Evolutionary conservation across 2,888 invertebrate species (phyloP), one percentile per base, ranked within the genome.

Genomic region (Idaea aversata): DNA sequence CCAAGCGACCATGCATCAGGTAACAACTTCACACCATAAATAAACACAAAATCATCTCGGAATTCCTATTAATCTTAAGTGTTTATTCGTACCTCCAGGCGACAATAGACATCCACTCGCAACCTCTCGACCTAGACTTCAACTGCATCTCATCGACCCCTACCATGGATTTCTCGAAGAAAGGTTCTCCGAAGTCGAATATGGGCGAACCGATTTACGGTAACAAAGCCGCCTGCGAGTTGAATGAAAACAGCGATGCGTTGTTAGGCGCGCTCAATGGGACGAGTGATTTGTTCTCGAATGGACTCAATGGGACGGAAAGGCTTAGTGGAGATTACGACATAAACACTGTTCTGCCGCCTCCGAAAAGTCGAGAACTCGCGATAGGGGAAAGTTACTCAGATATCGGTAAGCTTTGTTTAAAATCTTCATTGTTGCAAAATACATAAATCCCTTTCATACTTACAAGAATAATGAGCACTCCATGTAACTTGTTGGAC

Each of bases 301-400:
- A 92, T 67, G 93, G 91, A 62, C 81, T 91, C 25, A 86, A 78
- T 67, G 76, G 84, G 16, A 73, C 83, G 1, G 93, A 92, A 7
- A 82, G 93, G 66, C 78, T 93, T 61, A 93, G 93, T 64, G 93
- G 93, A 1, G 93, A 93, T 75, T 93, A 93, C 72, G 93, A 93
- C 69, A 92, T 93, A 61, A 91, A 92, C 71, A 88, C 84, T 13
- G 93, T 93, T 2, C 77, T 93, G 69, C 93, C 93, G 13, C 93
- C 93, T 64, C 93, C 93, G 5, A 93, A 93, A 74, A 91, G 83
- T 67, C 78, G 93, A 62, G 93, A 93, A 76, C 76, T 93, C n/a
- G 93, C 93, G 3, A 93, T 93, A 65, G 93, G 93, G 60, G 93
- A 93, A 75, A 93, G 93, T 77, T 93, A 93, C 77, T 93, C 93